Conservation (phyloP, 2,888 invertebrate genomes). For the Lordiphosa andalusiaca region DNA sequence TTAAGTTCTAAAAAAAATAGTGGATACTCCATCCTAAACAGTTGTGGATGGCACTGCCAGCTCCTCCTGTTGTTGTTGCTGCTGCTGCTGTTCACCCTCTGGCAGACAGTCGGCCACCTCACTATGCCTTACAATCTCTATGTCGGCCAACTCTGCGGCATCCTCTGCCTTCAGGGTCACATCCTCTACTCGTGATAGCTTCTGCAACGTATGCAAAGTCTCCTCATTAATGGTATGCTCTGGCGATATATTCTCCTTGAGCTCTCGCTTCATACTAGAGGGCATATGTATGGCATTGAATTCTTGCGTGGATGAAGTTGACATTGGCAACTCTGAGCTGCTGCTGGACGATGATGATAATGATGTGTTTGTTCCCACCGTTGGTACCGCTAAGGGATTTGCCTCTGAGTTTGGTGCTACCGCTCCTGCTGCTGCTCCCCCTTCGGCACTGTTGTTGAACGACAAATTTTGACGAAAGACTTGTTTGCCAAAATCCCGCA, state of each 20-base stretch:
- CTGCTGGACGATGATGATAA: conserved; percentile 9
- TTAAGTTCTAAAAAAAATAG: conserved; percentile 4
- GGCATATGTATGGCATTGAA: conserved; percentile 81
- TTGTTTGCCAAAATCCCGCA: conserved; percentile 78
- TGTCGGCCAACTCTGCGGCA: conserved; percentile 53
- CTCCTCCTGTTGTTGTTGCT: conserved; percentile 42
- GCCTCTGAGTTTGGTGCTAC: conserved; percentile 28
- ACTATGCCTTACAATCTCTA: conserved; percentile 65
- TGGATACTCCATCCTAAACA: neutral
- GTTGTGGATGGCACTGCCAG: conserved; percentile 22
- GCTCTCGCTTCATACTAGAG: conserved; percentile 82
- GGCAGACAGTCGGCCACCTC: conserved; percentile 51
- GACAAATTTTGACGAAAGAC: conserved; percentile 79
- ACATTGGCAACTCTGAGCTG: conserved; percentile 40
- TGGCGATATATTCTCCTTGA: conserved; percentile 85
- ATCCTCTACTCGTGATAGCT: conserved; percentile 59
- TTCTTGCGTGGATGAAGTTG: conserved; percentile 48
- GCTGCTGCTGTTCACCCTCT: conserved; percentile 33
- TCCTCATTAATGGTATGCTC: conserved; percentile 82
- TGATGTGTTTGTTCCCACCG: conserved; percentile 12
- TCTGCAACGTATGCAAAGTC: conserved; percentile 70
- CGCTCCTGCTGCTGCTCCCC: conserved; percentile 23
- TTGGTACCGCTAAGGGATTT: conserved; percentile 19
- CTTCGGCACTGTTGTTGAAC: conserved; percentile 66
- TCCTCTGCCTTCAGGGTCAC: conserved; percentile 42